Evolutionary conservation across 2,888 invertebrate genomes (phyloP), one percentile per base, ranked within the genome.

Genomic region (Aethes cnicana): DNA sequence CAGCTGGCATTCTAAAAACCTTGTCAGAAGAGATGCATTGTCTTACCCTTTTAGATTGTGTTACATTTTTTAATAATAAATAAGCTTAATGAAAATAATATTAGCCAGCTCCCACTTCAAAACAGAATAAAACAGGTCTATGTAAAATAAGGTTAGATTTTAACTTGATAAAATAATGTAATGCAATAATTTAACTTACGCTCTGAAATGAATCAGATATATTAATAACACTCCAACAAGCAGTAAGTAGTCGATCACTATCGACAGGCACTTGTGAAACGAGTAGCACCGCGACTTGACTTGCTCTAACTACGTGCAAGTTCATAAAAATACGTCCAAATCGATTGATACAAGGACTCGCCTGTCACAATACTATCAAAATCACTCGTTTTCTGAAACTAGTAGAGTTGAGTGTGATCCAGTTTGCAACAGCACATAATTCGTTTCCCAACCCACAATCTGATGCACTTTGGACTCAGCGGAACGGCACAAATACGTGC

Each of bases 1-100:
- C n/a, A n/a, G 32, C 32, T 52, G 81, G 74, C 80, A 80, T 84
- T 79, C 77, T 77, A 72, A 74, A 66, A 73, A 66, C 81, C 81
- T 81, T 80, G 78, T 69, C 63, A 26, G 12, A 8, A 14, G 8
- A 33, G 23, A 30, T 14, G 39, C 30, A 39, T 44, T 54, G 48
- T 54, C 32, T 39, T 44, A 48, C 26, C 47, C 28, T 47, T 47
- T 41, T n/a, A 41, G 39, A 37, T 41, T 47, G 28, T 47, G 25
- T 39, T 39, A 39, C 25, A 14, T n/a, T 14, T n/a, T n/a, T n/a
- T n/a, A n/a, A n/a, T n/a, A n/a, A n/a, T n/a, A n/a, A n/a, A n/a
- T n/a, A n/a, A n/a, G n/a, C n/a, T n/a, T n/a, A n/a, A n/a, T n/a
- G n/a, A n/a, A n/a, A n/a, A n/a, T n/a, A n/a, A n/a, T n/a, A n/a